phyloP scores from a whole-genome alignment of 2,113 vertebrate genomes.

The Mobula birostris region DNA sequence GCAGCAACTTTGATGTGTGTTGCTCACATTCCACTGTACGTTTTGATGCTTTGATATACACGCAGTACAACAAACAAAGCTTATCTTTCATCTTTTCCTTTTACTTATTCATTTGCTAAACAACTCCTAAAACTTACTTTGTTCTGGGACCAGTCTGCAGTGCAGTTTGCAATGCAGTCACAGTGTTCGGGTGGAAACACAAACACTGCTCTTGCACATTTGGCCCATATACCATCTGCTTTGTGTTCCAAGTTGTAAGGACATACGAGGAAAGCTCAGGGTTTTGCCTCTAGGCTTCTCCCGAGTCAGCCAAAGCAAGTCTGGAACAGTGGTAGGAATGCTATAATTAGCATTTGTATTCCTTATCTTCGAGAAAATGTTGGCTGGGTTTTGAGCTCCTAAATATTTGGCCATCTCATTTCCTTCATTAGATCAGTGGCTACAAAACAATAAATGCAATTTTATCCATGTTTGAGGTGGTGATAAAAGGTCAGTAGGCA shows the following conservation, averaged over 20 bases:
- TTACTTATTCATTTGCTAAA: not conserved
- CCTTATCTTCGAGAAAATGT: not conserved
- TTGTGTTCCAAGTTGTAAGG: not conserved
- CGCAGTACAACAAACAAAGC: too few species aligned
- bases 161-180: not conserved
- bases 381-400: not conserved
- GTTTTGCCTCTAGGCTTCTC: not conserved
- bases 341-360: not conserved
- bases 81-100: too few species aligned
- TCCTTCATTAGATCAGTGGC: not conserved
- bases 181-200: too few species aligned
- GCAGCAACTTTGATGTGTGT: too few species aligned
- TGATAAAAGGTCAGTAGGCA: not conserved
- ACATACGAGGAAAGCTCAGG: not conserved
- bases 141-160: not conserved
- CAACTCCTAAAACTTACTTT: not conserved
- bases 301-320: not conserved
- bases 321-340: not conserved
- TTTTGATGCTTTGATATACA: too few species aligned
- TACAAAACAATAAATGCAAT: not conserved
- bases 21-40: too few species aligned
- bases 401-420: not conserved
- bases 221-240: not conserved
- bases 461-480: not conserved
- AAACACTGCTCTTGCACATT: not conserved